Percentiles rank a stretch among this genome's conserved stretches.
phyloP scores from a whole-genome alignment of 2,113 vertebrate genomes.

The Labrus mixtus region DNA sequence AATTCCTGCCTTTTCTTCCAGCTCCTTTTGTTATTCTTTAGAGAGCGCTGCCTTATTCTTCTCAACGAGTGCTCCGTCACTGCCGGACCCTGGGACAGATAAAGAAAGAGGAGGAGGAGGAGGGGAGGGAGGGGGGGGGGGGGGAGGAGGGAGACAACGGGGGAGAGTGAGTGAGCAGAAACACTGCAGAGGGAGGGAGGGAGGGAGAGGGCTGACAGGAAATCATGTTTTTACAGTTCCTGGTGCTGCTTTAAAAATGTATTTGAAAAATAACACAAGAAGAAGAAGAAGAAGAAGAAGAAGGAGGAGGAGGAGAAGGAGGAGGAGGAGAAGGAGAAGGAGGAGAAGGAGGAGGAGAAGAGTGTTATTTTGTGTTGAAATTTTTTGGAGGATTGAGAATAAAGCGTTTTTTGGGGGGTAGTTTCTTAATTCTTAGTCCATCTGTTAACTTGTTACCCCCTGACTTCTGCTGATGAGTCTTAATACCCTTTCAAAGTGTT shows the following conservation, averaged over 20 bases:
- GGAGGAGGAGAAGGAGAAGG: neutral
- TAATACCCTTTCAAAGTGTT: neutral
- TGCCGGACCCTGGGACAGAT: conserved; percentile 49
- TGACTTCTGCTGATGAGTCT: conserved; percentile 2
- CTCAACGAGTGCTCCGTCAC: conserved; percentile 49
- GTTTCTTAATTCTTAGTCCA: too few relatives aligned
- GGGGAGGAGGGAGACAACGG: neutral
- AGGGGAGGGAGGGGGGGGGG: neutral
- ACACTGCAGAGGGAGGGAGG: neutral
- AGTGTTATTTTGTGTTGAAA: too few relatives aligned
- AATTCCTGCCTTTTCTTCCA: conserved; percentile 77
- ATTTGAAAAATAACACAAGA: neutral
- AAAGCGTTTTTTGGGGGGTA: too few relatives aligned
- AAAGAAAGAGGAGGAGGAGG: conserved; percentile 14
- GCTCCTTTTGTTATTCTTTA: conserved; percentile 75
- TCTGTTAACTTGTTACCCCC: neutral
- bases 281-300: neutral
- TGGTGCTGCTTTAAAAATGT: conserved; percentile 1
- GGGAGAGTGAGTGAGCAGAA: conserved; percentile 10
- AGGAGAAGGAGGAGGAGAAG: neutral
- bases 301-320: conserved; percentile 1
- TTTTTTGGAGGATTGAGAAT: neutral
- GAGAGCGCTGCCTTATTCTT: conserved; percentile 61
- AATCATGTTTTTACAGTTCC: conserved; percentile 43
- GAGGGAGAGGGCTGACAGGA: conserved; percentile 37